These are phyloP conservation scores for Melanotaenia nigrans DNA, from an alignment of 2,797 vertebrate species.

Conservation along the genomic window DNA sequence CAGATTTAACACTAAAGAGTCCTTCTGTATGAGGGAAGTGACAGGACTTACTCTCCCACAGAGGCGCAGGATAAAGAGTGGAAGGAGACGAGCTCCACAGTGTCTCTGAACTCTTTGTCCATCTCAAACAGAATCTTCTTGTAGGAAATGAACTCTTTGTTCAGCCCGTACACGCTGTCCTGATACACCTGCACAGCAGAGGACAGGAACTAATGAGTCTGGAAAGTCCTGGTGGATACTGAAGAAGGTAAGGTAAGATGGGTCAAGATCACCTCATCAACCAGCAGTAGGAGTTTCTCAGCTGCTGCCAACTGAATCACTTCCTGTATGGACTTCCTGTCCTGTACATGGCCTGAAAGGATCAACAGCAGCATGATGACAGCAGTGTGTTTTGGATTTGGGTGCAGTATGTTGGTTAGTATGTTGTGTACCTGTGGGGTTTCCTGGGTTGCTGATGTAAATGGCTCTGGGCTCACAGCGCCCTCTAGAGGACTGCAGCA, in stretches of 20 bases:
- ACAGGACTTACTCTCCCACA: conserved; percentile 86
- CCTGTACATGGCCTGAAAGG: conserved; percentile 86
- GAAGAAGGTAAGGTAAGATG: conserved; percentile 2
- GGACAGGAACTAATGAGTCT: neutral
- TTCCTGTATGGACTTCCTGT: conserved; percentile 83
- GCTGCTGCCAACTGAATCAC: conserved; percentile 87
- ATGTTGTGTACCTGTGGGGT: conserved; percentile 75
- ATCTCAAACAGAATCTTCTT: conserved; percentile 89
- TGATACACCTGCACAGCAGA: conserved; percentile 82
- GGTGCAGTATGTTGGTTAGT: neutral
- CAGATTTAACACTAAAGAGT: too few relatives aligned
- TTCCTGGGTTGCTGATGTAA: conserved; percentile 80
- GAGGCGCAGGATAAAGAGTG: conserved; percentile 84
- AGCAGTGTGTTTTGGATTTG: neutral
- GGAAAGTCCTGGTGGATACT: neutral
- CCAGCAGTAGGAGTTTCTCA: conserved; percentile 86
- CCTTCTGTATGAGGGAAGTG: neutral
- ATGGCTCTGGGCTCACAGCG: conserved; percentile 72
- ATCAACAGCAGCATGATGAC: conserved; percentile 7
- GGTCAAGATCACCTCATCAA: conserved; percentile 83
- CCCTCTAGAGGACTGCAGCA: conserved; percentile 40
- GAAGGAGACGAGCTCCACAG: conserved; percentile 85
- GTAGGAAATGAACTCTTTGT: conserved; percentile 85
- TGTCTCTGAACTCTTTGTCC: conserved; percentile 71
- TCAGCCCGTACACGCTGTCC: conserved; percentile 82